Conservation (phyloP, 35 echinoderm and acorn worm species). For the Anneissia japonica region DNA sequence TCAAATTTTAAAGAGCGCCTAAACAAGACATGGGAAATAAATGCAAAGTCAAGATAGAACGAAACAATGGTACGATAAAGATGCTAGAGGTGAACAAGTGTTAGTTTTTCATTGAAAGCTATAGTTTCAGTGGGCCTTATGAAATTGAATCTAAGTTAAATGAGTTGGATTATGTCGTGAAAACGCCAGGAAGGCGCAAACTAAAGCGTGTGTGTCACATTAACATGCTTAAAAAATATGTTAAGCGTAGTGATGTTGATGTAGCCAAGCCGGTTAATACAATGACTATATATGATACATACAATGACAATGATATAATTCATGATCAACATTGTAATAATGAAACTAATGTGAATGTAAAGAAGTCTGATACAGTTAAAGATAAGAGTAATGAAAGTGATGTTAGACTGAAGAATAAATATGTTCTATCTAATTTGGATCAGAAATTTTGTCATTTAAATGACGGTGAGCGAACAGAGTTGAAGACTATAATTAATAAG, state of each 20-base stretch:
- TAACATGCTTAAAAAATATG: constrained; percentile 40
- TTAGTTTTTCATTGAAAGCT: background rate
- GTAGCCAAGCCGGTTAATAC: no score
- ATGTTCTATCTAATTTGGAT: background rate
- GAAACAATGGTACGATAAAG: background rate
- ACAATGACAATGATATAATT: no score
- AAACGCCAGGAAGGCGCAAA: constrained; percentile 14
- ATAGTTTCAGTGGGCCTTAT: background rate
- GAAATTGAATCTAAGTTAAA: background rate
- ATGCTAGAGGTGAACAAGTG: background rate
- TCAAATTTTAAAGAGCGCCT: constrained; percentile 21
- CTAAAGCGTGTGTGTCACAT: constrained; percentile 7
- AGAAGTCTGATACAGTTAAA: background rate
- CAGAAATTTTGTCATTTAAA: background rate
- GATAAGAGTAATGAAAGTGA: background rate
- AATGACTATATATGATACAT: no score
- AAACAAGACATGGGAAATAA: constrained; percentile 12
- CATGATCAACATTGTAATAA: background rate
- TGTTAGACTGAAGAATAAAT: constrained; percentile 4
- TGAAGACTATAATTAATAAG: constrained; percentile 1
- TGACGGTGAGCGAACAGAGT: background rate
- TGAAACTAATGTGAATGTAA: background rate
- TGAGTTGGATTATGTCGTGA: constrained; percentile 7
- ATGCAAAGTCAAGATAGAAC: constrained; percentile 5
- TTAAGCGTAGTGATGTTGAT: background rate